phyloP scores from a whole-genome alignment of 1,140 invertebrate genomes.

The Hycleus cichorii region DNA sequence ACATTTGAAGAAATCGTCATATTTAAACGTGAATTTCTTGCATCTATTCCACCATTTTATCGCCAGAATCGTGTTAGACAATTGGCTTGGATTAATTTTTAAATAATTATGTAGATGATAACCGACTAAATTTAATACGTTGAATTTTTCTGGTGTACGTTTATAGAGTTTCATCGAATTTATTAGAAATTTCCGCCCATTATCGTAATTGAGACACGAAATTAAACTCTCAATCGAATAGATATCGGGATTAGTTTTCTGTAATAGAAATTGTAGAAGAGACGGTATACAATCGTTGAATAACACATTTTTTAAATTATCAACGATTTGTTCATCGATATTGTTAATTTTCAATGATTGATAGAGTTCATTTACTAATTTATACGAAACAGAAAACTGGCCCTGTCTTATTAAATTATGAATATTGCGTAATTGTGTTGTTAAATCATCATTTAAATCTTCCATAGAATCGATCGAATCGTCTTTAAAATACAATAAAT shows the following conservation, averaged over 20 bases:
- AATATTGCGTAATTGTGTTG: too few species aligned
- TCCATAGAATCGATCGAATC: too few species aligned
- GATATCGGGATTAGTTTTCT: too few species aligned
- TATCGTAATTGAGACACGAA: background rate
- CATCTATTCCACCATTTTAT: constrained; percentile 32
- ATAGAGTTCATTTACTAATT: constrained; percentile 2
- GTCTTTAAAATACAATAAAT: too few species aligned
- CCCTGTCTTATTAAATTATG: constrained; percentile 4
- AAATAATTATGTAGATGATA: background rate
- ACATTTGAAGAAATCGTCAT: constrained; percentile 23
- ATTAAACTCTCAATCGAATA: too few species aligned
- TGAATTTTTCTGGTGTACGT: constrained; percentile 21
- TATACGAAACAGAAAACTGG: constrained; percentile 18
- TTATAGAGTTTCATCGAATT: constrained; percentile 14
- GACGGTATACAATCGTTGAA: constrained; percentile 14
- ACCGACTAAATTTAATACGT: background rate
- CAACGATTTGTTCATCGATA: too few species aligned
- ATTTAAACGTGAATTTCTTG: constrained; percentile 7
- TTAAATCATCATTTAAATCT: too few species aligned
- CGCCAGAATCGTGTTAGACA: background rate
- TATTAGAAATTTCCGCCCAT: constrained; percentile 3
- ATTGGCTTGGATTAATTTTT: background rate
- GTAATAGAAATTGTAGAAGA: too few species aligned
- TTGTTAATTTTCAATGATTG: too few species aligned
- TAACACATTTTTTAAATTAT: constrained; percentile 1